phyloP scores from a whole-genome alignment of 37 sponge, comb jelly and placozoan genomes.

The Oscarella lobularis region DNA sequence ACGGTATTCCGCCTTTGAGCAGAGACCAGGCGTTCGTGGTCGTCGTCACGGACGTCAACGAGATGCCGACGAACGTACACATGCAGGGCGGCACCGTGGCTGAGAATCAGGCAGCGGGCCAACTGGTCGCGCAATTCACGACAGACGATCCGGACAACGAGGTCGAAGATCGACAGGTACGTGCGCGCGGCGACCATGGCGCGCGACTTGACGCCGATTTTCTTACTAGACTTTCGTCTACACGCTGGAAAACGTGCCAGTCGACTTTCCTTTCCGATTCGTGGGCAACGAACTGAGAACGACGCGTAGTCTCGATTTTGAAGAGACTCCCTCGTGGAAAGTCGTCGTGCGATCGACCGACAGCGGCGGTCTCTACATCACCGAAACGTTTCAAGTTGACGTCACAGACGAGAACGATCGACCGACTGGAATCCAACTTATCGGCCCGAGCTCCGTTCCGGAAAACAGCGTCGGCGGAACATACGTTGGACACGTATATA shows the following conservation, averaged over 20 bases:
- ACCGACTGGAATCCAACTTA: neutral
- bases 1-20: neutral
- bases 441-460: neutral
- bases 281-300: neutral
- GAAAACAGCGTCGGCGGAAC: neutral
- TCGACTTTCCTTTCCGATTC: neutral
- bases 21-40: neutral
- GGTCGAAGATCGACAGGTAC: neutral
- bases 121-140: neutral
- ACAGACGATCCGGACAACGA: conserved; percentile 3
- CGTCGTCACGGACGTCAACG: neutral
- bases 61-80: neutral
- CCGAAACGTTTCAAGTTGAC: neutral
- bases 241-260: neutral
- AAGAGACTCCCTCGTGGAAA: neutral
- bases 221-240: neutral
- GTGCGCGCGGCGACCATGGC: neutral
- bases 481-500: neutral
- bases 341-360: neutral
- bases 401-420: conserved; percentile 2
- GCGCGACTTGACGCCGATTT: neutral
- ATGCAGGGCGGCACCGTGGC: neutral
- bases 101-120: neutral
- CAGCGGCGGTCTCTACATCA: neutral
- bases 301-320: neutral